A percentile compares a stretch with the other conserved stretches of the same genome.
phyloP scores from a whole-genome alignment of 2,888 invertebrate species.

The Meteorus cinctellus region DNA sequence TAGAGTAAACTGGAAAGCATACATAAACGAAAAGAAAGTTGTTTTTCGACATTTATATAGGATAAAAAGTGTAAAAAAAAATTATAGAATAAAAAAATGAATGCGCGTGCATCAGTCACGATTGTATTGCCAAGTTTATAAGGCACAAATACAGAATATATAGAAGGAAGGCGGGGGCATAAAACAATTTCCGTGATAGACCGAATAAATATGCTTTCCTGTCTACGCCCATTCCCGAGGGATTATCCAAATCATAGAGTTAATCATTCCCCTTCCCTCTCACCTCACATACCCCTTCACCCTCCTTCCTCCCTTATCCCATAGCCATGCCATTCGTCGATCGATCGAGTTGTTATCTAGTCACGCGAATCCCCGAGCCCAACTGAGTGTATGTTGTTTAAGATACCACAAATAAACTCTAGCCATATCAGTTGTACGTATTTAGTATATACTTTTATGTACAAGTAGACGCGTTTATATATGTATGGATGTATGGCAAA shows the following conservation, averaged over 20 bases:
- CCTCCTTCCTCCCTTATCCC: neutral
- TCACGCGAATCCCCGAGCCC: slow-evolving; percentile 29
- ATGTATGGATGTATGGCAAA: neutral
- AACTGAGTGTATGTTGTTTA: slow-evolving; percentile 5
- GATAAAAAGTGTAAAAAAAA: slow-evolving; percentile 26
- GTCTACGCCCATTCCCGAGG: slow-evolving; percentile 22
- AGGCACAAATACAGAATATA: neutral
- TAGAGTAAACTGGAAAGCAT: slow-evolving; percentile 21
- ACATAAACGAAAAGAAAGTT: slow-evolving; percentile 50
- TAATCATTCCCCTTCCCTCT: slow-evolving; percentile 14
- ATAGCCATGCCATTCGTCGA: slow-evolving; percentile 1
- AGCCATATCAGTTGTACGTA: neutral
- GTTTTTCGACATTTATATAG: slow-evolving; percentile 47
- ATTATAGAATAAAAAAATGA: neutral
- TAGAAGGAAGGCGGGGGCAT: slow-evolving; percentile 16
- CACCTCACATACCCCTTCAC: neutral
- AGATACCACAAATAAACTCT: slow-evolving; percentile 6
- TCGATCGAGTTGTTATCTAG: slow-evolving; percentile 29
- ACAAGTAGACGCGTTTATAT: neutral
- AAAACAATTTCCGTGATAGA: slow-evolving; percentile 42
- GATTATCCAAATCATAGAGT: slow-evolving; percentile 36
- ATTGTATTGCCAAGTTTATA: neutral
- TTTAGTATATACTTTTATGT: neutral
- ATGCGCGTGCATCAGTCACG: slow-evolving; percentile 30
- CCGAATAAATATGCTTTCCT: slow-evolving; percentile 33